phyloP scores from a whole-genome alignment of 2,113 vertebrate genomes.

The Hipposideros armiger region DNA sequence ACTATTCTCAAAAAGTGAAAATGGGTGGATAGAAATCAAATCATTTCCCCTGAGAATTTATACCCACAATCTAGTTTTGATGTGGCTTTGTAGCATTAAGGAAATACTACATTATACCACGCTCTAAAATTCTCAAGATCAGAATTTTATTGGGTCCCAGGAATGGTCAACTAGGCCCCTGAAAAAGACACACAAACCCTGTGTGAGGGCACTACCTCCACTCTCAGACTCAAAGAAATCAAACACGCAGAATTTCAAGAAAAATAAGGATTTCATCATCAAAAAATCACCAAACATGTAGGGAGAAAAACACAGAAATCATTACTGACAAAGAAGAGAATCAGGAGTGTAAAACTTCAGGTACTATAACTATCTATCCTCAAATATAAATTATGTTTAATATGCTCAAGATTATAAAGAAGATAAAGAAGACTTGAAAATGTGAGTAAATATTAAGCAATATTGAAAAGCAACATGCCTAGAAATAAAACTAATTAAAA shows the following conservation, averaged over 20 bases:
- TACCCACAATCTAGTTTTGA: background rate
- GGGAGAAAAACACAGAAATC: background rate
- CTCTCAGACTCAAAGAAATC: background rate
- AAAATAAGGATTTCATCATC: background rate
- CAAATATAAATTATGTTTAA: background rate
- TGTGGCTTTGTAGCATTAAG: background rate
- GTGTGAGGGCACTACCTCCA: background rate
- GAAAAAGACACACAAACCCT: background rate
- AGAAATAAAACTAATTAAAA: background rate
- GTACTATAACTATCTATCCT: background rate
- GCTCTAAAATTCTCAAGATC: constrained; percentile 1
- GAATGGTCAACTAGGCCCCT: background rate
- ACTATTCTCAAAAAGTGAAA: background rate
- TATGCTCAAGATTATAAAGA: background rate
- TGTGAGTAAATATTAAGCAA: background rate
- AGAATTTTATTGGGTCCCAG: background rate
- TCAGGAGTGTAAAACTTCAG: background rate
- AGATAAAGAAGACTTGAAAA: background rate
- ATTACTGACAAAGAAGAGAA: background rate
- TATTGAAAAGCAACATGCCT: background rate
- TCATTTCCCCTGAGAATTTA: background rate
- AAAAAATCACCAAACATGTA: background rate
- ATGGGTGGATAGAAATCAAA: background rate
- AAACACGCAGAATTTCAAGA: background rate
- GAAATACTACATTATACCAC: background rate